Base-by-base conservation (phyloP, 2,888 invertebrate species). In the Chrysomela aeneicollis region DNA sequence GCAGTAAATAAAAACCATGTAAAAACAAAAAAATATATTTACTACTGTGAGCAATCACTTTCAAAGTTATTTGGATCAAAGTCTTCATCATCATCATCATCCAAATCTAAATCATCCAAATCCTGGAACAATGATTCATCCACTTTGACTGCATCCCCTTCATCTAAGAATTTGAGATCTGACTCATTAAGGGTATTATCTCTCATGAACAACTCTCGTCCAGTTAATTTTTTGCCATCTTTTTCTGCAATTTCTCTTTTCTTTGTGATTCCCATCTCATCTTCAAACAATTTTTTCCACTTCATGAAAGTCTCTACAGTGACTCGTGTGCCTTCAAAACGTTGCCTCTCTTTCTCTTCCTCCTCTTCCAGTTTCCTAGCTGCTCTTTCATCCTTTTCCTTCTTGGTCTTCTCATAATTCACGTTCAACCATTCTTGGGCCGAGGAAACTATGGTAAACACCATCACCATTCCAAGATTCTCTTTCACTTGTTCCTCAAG, bases 391-490 rank as follows among this genome's bases (percentile, higher is more conserved):
- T 93, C 92, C 75, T 88, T 85, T 59, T 87, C 85, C 71, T 89
- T 88, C 76, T 92, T 92, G 51, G 90, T 86, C 35, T 87, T 87
- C 79, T 97, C 97, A 88, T 92, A 93, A 74, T 91, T 90, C 57
- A 88, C 88, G 82, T 94, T 95, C 1, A 98, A 85, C 92, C 95
- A 95, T 82, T 98, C 97, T 79, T 96, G 94, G 2, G 95, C 93
- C 19, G 93, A 90, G 42, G 96, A 95, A 9, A 98, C 97, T 74
- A 98, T 82, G 21, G 96, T 96, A 81, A 98, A 98, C 47, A 98
- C 89, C 97, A 98, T 97, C 37, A 95, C 98, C 93, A 95, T 97
- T 1, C 98, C 98, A 59, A 98, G 79, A 84, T 96, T 97, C 79
- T 95, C 95, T 69, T 90, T 86, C 62, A 92, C 90, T 85, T 91